These are phyloP conservation scores for Siderastrea siderea DNA, from an alignment of 92 coral and sea anemone species.

Conservation along the genomic window DNA sequence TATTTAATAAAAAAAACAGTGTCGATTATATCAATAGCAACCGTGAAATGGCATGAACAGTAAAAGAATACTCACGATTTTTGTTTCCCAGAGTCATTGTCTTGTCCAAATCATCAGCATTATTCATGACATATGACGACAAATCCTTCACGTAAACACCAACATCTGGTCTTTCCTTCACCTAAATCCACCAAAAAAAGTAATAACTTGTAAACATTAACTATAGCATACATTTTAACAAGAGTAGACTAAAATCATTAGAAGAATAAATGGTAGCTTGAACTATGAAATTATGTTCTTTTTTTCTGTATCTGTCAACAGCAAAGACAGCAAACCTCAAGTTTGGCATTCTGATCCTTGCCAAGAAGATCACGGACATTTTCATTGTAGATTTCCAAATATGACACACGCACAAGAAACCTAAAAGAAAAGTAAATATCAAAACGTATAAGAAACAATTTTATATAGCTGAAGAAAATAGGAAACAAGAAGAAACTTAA, in stretches of 20 bases:
- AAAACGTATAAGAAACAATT: background rate
- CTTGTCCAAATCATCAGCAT: conserved; percentile 98
- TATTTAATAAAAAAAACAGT: background rate
- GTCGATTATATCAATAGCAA: background rate
- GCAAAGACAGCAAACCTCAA: conserved; percentile 74
- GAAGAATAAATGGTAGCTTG: background rate
- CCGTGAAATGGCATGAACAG: background rate
- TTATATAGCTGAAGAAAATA: too few relatives aligned
- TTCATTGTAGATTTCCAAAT: conserved; percentile 98
- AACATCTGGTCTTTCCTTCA: conserved; percentile 97
- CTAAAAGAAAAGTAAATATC: conserved; percentile 32
- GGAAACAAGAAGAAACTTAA: too few relatives aligned
- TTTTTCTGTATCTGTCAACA: too few relatives aligned
- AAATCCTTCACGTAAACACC: conserved; percentile 99
- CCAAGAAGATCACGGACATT: conserved; percentile 97
- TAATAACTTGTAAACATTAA: background rate
- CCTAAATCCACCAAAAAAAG: conserved; percentile 56
- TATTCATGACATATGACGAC: conserved; percentile 96
- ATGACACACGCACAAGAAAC: conserved; percentile 97
- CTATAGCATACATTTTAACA: background rate
- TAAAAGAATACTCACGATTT: conserved; percentile 78
- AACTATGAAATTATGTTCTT: background rate
- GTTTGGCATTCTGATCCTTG: conserved; percentile 90
- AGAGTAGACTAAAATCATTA: too few relatives aligned
- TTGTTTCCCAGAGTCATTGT: conserved; percentile 99